Evolutionary conservation across 2,888 invertebrate genomes (phyloP).

Genomic region (Hemistola chrysoprasaria): DNA sequence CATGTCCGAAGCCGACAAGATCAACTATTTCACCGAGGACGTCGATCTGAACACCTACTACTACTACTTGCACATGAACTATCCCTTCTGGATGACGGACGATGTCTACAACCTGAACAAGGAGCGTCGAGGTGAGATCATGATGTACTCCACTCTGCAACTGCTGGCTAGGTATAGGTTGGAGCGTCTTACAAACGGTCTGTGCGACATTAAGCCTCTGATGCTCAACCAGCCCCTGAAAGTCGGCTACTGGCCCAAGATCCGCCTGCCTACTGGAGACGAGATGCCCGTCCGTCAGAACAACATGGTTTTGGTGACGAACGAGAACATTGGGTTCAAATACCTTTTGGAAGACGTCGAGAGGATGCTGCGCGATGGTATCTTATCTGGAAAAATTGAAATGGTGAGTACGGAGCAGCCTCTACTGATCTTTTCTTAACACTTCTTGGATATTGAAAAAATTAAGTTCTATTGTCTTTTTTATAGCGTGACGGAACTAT

Average conservation of each 20-base stretch:
- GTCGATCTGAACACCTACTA: conserved; percentile 88
- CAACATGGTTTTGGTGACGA: conserved; percentile 50
- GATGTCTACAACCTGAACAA: conserved; percentile 71
- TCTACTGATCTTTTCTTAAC: background rate
- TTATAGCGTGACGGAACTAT: conserved; percentile 79
- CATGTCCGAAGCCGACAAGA: conserved; percentile 81
- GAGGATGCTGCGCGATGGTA: conserved; percentile 76
- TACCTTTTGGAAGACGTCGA: conserved; percentile 66
- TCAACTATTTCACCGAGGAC: conserved; percentile 90
- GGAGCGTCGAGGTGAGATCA: conserved; percentile 80
- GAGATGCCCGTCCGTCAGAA: conserved; percentile 81
- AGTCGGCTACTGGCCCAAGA: conserved; percentile 82
- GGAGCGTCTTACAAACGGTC: conserved; percentile 72
- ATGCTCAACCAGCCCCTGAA: conserved; percentile 66
- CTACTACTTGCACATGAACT: conserved; percentile 85
- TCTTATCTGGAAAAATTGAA: conserved; percentile 60
- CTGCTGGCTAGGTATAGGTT: conserved; percentile 82
- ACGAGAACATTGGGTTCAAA: conserved; percentile 54
- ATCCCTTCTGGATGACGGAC: conserved; percentile 87
- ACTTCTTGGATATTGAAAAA: background rate
- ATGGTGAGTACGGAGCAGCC: conserved; percentile 58
- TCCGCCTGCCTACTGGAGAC: conserved; percentile 79
- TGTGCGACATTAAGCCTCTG: conserved; percentile 75
- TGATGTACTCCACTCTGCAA: conserved; percentile 84
- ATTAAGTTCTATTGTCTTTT: conserved; percentile 6